Evolutionary conservation across 1,140 invertebrate genomes (phyloP).

Genomic region (Drosophila bocki): DNA sequence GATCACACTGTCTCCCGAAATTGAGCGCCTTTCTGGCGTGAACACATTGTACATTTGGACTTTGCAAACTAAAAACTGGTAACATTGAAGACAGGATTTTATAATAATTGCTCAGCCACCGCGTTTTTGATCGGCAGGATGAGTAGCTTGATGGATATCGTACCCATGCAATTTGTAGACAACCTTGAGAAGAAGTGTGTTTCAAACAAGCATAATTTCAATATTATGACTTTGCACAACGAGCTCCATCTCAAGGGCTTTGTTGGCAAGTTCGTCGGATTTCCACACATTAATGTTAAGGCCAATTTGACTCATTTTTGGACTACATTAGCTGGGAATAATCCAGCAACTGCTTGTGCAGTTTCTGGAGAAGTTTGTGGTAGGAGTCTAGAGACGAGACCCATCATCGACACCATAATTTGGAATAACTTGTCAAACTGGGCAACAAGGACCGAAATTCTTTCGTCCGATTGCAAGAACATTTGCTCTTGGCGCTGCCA

Average conservation of each 20-base stretch:
- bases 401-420: too few relatives aligned
- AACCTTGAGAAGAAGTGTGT: not conserved
- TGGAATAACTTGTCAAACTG: too few relatives aligned
- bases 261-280: not conserved
- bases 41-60: too few relatives aligned
- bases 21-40: too few relatives aligned
- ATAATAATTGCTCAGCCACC: too few relatives aligned
- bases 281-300: not conserved
- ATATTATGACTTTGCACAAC: not conserved
- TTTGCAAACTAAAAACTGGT: too few relatives aligned
- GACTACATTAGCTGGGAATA: not conserved
- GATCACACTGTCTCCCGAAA: too few relatives aligned
- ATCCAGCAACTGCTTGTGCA: not conserved
- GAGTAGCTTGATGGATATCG: not conserved
- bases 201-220: not conserved
- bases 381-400: not conserved
- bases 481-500: not conserved
- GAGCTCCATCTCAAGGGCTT: not conserved
- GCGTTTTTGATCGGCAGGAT: too few relatives aligned
- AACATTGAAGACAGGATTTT: too few relatives aligned
- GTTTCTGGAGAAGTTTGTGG: not conserved
- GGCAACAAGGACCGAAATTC: too few relatives aligned
- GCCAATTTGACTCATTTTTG: not conserved
- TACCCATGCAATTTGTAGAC: not conserved
- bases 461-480: not conserved